These are phyloP conservation scores for Manis javanica DNA, from an alignment of 2,797 vertebrate species.

Conservation along the genomic window DNA sequence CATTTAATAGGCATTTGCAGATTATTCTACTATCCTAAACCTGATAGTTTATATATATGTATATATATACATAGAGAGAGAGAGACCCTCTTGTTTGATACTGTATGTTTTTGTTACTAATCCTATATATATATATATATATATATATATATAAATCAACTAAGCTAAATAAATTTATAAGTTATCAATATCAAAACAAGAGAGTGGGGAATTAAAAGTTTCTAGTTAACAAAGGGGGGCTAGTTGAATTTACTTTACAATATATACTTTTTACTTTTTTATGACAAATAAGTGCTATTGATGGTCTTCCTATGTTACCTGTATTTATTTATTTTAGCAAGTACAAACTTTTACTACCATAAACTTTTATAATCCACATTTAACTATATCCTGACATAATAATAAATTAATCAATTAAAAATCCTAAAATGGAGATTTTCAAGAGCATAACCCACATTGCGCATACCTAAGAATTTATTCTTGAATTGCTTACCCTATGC, in stretches of 20 bases:
- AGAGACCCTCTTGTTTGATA: neutral
- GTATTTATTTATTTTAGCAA: neutral
- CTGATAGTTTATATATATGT: too few relatives aligned
- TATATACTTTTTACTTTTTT: neutral
- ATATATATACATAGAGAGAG: too few relatives aligned
- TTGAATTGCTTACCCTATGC: neutral
- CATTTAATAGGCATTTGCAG: too few relatives aligned
- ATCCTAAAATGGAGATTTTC: neutral
- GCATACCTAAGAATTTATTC: neutral
- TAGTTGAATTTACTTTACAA: neutral
- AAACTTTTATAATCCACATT: neutral
- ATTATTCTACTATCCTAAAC: too few relatives aligned
- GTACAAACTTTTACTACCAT: neutral
- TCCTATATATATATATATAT: neutral
- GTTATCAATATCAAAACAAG: neutral
- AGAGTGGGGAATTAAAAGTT: neutral
- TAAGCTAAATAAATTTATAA: neutral
- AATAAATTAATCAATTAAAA: neutral
- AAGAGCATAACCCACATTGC: neutral
- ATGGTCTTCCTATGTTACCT: neutral
- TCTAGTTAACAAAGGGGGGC: neutral
- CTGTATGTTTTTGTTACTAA: too few relatives aligned
- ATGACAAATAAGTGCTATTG: neutral
- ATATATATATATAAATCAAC: neutral
- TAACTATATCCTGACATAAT: neutral